Base-by-base conservation (phyloP, 2,888 invertebrate genomes). In the Lochmaea crataegi region DNA sequence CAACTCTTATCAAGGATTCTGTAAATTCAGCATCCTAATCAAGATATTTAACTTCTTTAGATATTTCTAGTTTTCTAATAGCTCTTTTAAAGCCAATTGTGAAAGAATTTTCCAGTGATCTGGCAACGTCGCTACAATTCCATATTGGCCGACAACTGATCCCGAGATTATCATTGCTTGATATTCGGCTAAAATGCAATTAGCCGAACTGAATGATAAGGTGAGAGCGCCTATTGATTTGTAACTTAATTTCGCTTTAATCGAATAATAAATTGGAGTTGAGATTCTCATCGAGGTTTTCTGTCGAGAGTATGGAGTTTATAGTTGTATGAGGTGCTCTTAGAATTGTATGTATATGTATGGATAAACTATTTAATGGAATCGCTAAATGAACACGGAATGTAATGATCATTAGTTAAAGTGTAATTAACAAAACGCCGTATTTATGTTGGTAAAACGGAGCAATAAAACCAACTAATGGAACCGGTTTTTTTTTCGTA, bases 161-260 rank as follows among this genome's bases (percentile, higher is more conserved):
- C 60, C 64, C 38, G 38, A 68, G 72, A 75, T 75, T 73, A 75
- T 75, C 75, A 64, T 68, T 45, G 38, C 58, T 65, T 71, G 73
- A 71, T 73, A 63, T 73, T 74, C 65, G 75, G 57, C 69, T 67
- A 65, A 73, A 72, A 75, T 65, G 75, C 74, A 77, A 77, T 77
- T 77, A 77, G 74, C 68, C 75, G 65, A 53, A 56, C 75, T 51
- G 72, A 60, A 65, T 68, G 74, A 76, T 76, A 76, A 76, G 68
- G 74, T 66, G 69, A 63, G 61, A 63, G 64, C 71, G 66, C 60
- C 67, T 68, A 75, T 77, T 77, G 77, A 77, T 77, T 75, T 77
- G 77, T 75, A 71, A 72, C 77, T 77, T 77, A 77, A 77, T 77
- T 77, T 75, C 71, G 61, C 61, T 73, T 65, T 68, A 72, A 72